Conservation (phyloP, 2,888 invertebrate species). For the Agriotes lineatus region DNA sequence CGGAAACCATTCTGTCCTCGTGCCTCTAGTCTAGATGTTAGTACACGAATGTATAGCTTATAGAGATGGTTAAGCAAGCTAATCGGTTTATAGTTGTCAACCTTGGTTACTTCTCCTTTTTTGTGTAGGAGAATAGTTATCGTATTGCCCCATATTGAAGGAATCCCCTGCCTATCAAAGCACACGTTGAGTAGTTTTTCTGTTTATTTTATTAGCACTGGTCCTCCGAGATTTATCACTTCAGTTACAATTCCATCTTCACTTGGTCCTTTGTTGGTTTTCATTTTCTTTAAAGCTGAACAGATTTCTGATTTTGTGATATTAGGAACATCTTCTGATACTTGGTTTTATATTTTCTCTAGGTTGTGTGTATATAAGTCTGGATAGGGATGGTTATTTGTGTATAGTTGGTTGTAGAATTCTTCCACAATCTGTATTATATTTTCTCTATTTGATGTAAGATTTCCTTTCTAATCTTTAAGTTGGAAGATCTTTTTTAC, state of each 20-base stretch:
- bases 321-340: too few species aligned
- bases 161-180: neutral
- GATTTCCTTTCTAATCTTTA: neutral
- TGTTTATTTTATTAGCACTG: neutral
- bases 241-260: neutral
- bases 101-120: neutral
- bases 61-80: too few species aligned
- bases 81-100: too few species aligned
- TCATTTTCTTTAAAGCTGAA: too few species aligned
- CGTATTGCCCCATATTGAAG: neutral
- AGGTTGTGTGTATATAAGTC: neutral
- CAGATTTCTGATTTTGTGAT: neutral
- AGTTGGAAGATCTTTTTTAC: too few species aligned
- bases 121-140: too few species aligned
- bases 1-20: neutral
- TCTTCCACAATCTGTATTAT: too few species aligned
- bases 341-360: too few species aligned
- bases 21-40: neutral
- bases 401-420: too few species aligned
- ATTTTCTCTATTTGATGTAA: too few species aligned
- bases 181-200: neutral
- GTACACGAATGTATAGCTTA: neutral
- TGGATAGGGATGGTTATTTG: neutral
- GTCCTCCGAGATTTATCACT: neutral
- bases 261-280: neutral